Base-by-base conservation (phyloP, 2,797 vertebrate genomes). In the Gymnocypris eckloni region DNA sequence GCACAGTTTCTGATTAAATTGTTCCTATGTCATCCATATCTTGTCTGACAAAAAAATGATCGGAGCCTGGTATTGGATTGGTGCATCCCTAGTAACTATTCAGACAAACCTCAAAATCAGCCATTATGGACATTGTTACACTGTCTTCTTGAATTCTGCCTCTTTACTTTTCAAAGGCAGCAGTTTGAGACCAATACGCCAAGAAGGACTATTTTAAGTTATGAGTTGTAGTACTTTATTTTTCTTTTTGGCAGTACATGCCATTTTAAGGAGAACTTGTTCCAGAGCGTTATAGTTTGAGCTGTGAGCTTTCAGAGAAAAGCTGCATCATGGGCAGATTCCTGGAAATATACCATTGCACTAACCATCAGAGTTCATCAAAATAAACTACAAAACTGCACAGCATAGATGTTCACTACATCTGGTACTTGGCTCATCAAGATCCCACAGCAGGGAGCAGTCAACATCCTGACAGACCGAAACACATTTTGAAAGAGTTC, bases 201-300 rank as follows among this genome's bases (percentile, higher is more conserved):
- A 48, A 81, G 15, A 13, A 72, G 28, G 61, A 73, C 25, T 48
- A 72, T 77, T 81, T 86, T 84, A 89, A 81, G 11, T 81, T 33
- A 28, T n/a, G 45, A 25, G n/a, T 64, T 69, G 50, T 77, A 11
- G 20, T 52, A 37, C 9, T 56, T n/a, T 59, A 48, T 66, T 82
- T 81, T 81, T 66, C 5, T 50, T 86, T 82, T 52, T 3, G 9
- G 22, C 75, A 12, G 72, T 9, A 18, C 66, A 8, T 1, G 37
- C 45, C 22, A 85, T 88, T 86, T 43, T 81, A 79, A 70, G 41
- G 33, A 69, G 69, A 73, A 70, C 56, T 87, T 70, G 61, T 39
- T 78, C 20, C 28, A 50, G 48, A 20, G 13, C 28, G 16, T 87
- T 69, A 37, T 73, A 69, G 7, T 76, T 81, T 64, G 6, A 64